Evolutionary conservation across 2,888 invertebrate genomes (phyloP), one percentile per base, ranked within the genome.

Genomic region (Platypus cylindrus): DNA sequence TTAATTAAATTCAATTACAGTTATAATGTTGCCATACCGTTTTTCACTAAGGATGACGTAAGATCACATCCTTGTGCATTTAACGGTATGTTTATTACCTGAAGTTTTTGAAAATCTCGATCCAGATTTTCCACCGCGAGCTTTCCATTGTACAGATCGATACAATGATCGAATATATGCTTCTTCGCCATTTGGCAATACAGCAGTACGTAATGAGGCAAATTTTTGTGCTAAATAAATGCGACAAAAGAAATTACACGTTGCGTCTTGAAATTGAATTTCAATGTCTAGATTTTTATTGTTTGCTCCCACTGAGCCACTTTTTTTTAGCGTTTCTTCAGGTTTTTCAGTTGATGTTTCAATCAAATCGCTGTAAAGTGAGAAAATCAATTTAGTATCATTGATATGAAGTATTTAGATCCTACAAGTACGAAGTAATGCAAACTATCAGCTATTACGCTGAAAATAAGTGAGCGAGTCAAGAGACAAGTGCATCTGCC

Each of bases 111-210:
- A 85, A 66, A 98, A 98, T 18, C 82, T 76, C 5, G 93, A 94
- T 1, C 97, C 97, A 1, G 95, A 95, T 63, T 98, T 98, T 18
- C 98, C 98, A 3, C 97, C 98, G 45, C 82, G 71, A 1, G 97
- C 93, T 29, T 84, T 83, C 94, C 94, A 95, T 34, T 79, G 81
- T 22, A 83, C 72, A 54, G 90, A 90, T 43, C 80, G 70, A 22
- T 84, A 75, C 34, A 94, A 65, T 14, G 91, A 91, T 7, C 90
- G 71, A n/a, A 89, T 77, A 56, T 80, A 86, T 1, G 77, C 78
- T 44, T 78, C 77, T 59, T 74, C 86, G 20, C 77, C 68, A 17
- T 53, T 52, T 0, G 57, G 55, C 20, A 53, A 53, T 44, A 53
- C 62, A 39, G 34, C 48, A 34, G 48, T 58, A 1, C 98, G 71